phyloP scores from a whole-genome alignment of 2,113 vertebrate genomes.

The Ornithorhynchus anatinus region DNA sequence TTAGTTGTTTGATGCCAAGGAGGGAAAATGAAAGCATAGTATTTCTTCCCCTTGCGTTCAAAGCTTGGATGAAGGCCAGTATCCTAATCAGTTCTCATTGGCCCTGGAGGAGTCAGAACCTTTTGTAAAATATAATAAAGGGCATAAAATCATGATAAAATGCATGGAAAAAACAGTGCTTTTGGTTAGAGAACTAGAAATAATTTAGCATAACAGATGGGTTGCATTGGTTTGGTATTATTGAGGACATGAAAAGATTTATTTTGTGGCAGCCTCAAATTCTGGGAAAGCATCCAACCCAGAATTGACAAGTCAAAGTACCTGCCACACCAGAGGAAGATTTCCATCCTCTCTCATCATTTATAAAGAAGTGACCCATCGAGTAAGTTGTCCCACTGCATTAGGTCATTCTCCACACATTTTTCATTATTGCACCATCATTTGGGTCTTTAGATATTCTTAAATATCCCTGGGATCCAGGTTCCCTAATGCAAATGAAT shows the following conservation, averaged over 20 bases:
- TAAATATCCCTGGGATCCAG: not conserved
- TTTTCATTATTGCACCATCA: slow-evolving; percentile 24
- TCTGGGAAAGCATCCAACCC: slow-evolving; percentile 44
- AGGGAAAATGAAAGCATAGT: slow-evolving; percentile 56
- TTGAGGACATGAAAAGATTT: slow-evolving; percentile 56
- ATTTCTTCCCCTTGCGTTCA: slow-evolving; percentile 56
- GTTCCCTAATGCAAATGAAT: not conserved
- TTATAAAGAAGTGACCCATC: slow-evolving; percentile 41
- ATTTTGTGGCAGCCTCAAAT: slow-evolving; percentile 50
- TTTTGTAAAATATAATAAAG: slow-evolving; percentile 64
- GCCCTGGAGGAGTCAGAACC: slow-evolving; percentile 48
- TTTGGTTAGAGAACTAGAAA: slow-evolving; percentile 63
- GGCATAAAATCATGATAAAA: slow-evolving; percentile 66
- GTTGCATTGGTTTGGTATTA: slow-evolving; percentile 59
- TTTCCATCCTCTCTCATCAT: slow-evolving; percentile 54
- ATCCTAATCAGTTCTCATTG: slow-evolving; percentile 59
- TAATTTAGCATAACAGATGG: slow-evolving; percentile 46
- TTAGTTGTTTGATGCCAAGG: slow-evolving; percentile 44
- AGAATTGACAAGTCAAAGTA: slow-evolving; percentile 50
- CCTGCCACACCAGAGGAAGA: not conserved
- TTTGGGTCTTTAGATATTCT: not conserved
- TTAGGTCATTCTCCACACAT: slow-evolving; percentile 29
- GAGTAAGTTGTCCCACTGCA: slow-evolving; percentile 31
- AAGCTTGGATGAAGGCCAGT: slow-evolving; percentile 60
- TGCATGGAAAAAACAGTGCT: slow-evolving; percentile 59